Evolutionary conservation across 2,888 invertebrate species (phyloP), one percentile per base, ranked within the genome.

Genomic region (Mimumesa dahlbomi): DNA sequence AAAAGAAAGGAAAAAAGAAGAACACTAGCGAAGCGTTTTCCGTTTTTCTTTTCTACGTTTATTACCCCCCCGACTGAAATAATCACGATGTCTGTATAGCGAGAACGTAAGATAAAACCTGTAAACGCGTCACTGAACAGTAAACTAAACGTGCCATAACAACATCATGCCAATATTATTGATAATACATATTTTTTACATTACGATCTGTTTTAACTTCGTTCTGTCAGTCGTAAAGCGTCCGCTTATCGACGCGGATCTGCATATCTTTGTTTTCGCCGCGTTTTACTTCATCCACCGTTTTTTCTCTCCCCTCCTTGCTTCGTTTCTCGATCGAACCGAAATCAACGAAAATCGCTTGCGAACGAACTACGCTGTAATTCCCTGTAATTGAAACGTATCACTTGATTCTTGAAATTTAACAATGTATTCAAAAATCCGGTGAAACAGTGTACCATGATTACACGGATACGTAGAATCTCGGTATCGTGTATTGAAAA

Each of bases 151-250:
- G 89, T 89, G 89, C 89, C 89, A 89, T 89, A 89, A 85, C 73
- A 48, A 88, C 87, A 86, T 87, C 87, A 88, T 89, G 88, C 89
- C 88, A 89, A 89, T 87, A 85, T 86, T 88, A 87, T 79, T 79
- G 76, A 87, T 88, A 86, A 85, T 85, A 81, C 81, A 80, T 86
- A 84, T 85, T 87, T 84, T 86, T 85, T 85, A 85, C 82, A 83
- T 84, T 84, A 82, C 74, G 69, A 80, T 83, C 80, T 70, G 79
- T 87, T 81, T 84, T 50, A 69, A 75, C 71, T 75, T 74, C 75
- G 76, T 83, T 85, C 84, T 81, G 80, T 84, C 85, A 75, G 76
- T 81, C 65, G 52, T 46, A 48, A 56, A 61, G 31, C 68, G 46
- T 43, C 42, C 56, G 42, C 53, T 50, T 63, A 19, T 25, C 53